Base-by-base conservation (phyloP, 2,113 vertebrate genomes). In the Tragelaphus imberbis region DNA sequence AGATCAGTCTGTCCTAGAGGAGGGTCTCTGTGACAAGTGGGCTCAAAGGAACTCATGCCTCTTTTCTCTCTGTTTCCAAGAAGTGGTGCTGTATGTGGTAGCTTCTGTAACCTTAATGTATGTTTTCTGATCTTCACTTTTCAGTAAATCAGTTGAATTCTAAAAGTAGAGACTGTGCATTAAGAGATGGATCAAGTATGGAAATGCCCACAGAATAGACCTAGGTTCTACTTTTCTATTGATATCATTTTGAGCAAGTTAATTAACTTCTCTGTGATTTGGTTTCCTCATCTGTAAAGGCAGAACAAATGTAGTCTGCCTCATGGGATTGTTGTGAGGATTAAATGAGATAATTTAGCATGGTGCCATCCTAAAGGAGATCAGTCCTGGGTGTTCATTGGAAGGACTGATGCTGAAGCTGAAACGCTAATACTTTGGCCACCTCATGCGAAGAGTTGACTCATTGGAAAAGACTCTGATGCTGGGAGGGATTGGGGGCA, bases 261-360 rank as follows among this genome's bases (percentile, higher is more conserved):
- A 47, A 33, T 84, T 92, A 86, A 87, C 10, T 23, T 40, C 36
- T 88, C 49, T n/a, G 28, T 17, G n/a, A n/a, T 87, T 94, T 51
- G 10, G 88, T 65, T 77, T 96, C 68, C n/a, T 82, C 23, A 55
- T 86, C 93, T 90, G n/a, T 94, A 68, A 94, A 89, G 82, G 87
- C 3, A 84, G 40, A 88, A 55, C 47, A 90, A 84, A 44, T 44
- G 21, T 51, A 11, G 25, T 63, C 47, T 80, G 36, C 58, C 36
- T 90, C 23, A 75, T 27, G 80, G 59, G 33, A 47, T 71, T 75
- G 9, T 58, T 40, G 30, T 84, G 44, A 84, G 51, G 58, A 84
- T 59, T 68, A 92, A 88, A 12, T 90, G 63, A 82, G 85, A 30
- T 71, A 25, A 40, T 61, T 36, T 1, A 87, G 71, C 58, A 7